Percentiles rank a stretch among this genome's conserved stretches.
Evolutionary conservation across 2,888 invertebrate genomes (phyloP).

Genomic region (Icerya purchasi): DNA sequence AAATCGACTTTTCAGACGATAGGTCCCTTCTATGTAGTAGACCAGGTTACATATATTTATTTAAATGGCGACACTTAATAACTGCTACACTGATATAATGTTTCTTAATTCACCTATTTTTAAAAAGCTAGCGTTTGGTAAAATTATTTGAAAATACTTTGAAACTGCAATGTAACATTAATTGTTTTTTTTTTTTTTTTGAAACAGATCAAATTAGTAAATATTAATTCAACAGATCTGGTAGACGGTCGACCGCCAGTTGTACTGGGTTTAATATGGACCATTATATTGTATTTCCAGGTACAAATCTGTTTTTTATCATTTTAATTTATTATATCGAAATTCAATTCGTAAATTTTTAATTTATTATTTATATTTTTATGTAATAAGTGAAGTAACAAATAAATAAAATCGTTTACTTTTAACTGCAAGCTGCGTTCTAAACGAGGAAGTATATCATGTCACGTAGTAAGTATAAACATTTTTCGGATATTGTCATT

Average conservation of each 20-base stretch:
- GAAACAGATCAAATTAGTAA: slow-evolving; percentile 74
- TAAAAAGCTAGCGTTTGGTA: too few relatives aligned
- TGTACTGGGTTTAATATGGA: slow-evolving; percentile 92
- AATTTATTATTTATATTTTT: neutral
- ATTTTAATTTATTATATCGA: too few relatives aligned
- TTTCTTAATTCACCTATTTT: neutral
- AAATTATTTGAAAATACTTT: too few relatives aligned
- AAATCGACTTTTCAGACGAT: too few relatives aligned
- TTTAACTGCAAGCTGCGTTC: neutral
- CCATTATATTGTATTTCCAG: slow-evolving; percentile 96
- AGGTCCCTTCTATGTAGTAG: too few relatives aligned
- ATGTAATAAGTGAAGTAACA: too few relatives aligned
- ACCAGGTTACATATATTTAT: too few relatives aligned
- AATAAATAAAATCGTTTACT: too few relatives aligned
- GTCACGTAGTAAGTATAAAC: neutral
- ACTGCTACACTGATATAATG: neutral
- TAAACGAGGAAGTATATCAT: neutral
- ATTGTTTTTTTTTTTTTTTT: slow-evolving; percentile 10
- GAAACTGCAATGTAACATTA: too few relatives aligned
- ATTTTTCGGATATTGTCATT: too few relatives aligned
- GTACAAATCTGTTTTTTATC: too few relatives aligned
- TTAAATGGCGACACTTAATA: too few relatives aligned
- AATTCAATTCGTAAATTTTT: neutral
- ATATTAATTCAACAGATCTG: slow-evolving; percentile 89
- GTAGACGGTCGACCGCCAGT: slow-evolving; percentile 93